phyloP scores from a whole-genome alignment of 2,113 vertebrate species.

The Phyllostomus hastatus region DNA sequence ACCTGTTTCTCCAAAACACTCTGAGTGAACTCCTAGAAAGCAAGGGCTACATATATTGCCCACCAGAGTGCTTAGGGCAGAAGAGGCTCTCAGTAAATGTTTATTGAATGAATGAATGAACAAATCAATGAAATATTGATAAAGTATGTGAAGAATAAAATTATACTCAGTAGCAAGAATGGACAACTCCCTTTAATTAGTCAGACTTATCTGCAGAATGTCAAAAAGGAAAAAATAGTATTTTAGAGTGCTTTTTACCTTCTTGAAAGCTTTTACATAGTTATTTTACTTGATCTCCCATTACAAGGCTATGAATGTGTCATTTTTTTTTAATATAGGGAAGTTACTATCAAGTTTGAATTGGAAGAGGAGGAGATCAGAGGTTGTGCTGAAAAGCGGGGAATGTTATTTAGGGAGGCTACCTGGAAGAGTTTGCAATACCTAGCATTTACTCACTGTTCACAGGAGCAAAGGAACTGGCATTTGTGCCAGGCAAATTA shows the following conservation, averaged over 20 bases:
- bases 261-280: conserved; percentile 19
- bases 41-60: not conserved
- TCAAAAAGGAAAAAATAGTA: not conserved
- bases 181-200: not conserved
- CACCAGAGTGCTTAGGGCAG: not conserved
- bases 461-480: not conserved
- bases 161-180: not conserved
- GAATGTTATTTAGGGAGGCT: not conserved
- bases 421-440: not conserved
- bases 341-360: conserved; percentile 11
- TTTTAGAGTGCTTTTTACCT: conserved; percentile 9
- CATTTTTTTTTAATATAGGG: not conserved
- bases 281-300: conserved; percentile 26
- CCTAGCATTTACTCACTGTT: not conserved
- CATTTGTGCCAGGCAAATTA: not conserved
- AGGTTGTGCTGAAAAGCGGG: not conserved
- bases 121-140: conserved; percentile 7
- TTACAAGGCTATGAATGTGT: not conserved
- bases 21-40: not conserved
- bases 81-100: not conserved
- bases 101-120: not conserved
- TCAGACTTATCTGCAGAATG: not conserved
- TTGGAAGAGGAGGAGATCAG: not conserved
- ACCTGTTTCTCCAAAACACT: not conserved
- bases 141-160: conserved; percentile 30